Conservation (phyloP, 2,888 invertebrate genomes). For the Epistrophe eligans region DNA sequence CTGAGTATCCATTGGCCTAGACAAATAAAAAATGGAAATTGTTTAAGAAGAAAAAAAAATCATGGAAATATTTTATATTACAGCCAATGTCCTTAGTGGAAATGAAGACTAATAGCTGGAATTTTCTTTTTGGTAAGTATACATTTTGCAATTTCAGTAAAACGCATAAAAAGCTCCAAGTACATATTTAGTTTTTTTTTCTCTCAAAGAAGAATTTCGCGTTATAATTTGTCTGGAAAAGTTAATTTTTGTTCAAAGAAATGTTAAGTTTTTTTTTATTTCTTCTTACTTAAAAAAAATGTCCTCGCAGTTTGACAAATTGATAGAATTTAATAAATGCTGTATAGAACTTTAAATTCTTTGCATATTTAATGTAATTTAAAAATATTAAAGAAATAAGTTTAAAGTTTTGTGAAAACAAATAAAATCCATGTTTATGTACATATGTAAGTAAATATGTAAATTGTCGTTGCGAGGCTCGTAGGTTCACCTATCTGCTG, state of each 20-base stretch:
- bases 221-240: constrained; percentile 11
- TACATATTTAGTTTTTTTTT: constrained; percentile 6
- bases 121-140: neutral
- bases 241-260: neutral
- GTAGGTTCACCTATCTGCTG: no score
- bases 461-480: no score
- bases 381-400: no score
- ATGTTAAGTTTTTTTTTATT: neutral
- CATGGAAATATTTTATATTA: constrained; percentile 12
- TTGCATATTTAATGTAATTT: no score
- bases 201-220: constrained; percentile 6
- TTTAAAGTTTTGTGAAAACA: no score
- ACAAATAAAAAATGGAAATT: neutral
- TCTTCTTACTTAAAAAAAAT: no score
- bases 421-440: no score
- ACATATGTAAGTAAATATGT: no score
- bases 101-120: constrained; percentile 55
- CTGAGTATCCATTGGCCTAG: neutral
- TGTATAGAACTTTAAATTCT: no score
- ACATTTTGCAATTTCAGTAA: constrained; percentile 53
- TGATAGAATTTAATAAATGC: no score
- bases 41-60: neutral
- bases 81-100: constrained; percentile 29
- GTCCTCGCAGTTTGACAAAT: no score
- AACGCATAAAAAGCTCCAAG: constrained; percentile 16